A percentile compares a stretch with the other conserved stretches of the same genome.
phyloP scores from a whole-genome alignment of 1,140 invertebrate genomes.

The Neoseiulus cucumeris region DNA sequence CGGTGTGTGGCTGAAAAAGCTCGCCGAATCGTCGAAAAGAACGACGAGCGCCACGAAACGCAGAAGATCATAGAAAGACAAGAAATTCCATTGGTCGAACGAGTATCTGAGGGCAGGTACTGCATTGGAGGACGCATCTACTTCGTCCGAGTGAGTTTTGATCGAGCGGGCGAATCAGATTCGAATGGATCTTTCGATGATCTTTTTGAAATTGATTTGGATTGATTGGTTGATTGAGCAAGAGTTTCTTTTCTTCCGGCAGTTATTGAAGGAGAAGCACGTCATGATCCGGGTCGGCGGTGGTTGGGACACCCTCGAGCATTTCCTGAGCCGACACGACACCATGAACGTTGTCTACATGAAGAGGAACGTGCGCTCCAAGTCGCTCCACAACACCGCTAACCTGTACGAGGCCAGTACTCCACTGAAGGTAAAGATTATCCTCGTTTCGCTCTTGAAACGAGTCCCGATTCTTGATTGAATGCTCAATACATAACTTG shows the following conservation, averaged over 20 bases:
- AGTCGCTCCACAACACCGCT: neutral
- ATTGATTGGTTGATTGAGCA: too few species aligned
- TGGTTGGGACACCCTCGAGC: constrained; percentile 73
- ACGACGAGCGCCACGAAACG: neutral
- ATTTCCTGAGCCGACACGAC: constrained; percentile 70
- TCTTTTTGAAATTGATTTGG: constrained; percentile 5
- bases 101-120: constrained; percentile 57
- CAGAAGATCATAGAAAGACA: constrained; percentile 11
- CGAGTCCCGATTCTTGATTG: neutral
- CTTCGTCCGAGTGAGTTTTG: constrained; percentile 43
- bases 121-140: constrained; percentile 57
- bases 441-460: neutral
- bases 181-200: too few species aligned
- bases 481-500: too few species aligned
- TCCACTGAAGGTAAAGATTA: neutral
- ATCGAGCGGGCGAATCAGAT: too few species aligned
- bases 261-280: constrained; percentile 61
- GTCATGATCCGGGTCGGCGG: constrained; percentile 87
- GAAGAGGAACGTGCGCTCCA: neutral
- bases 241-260: constrained; percentile 23
- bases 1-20: neutral
- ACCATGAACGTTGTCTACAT: constrained; percentile 28
- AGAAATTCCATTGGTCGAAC: constrained; percentile 40
- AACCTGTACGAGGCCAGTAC: neutral
- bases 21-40: neutral